Percentiles rank a stretch among this genome's conserved stretches.
Evolutionary conservation across 30 jellyfish, hydroid and myxozoan species (phyloP).

Genomic region (Euphysa ruthae): DNA sequence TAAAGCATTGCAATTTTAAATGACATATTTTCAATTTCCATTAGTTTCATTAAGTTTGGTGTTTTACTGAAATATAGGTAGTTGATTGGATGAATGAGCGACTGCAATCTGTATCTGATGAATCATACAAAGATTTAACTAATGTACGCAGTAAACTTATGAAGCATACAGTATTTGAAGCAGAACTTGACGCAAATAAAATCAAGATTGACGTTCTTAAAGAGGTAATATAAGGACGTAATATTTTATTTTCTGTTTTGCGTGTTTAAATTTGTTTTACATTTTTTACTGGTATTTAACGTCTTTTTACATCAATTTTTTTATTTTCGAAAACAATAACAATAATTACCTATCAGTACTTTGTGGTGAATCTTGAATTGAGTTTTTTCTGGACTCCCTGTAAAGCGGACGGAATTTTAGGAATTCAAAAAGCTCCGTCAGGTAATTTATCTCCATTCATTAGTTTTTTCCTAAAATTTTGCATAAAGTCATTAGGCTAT

Average conservation of each 20-base stretch:
- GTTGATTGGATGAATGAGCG: conserved; percentile 94
- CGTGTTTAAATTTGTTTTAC: neutral
- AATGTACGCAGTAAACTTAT: conserved; percentile 80
- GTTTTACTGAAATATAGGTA: too few species aligned
- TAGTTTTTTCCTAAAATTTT: too few species aligned
- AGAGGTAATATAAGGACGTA: conserved; percentile 39
- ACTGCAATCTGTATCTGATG: conserved; percentile 86
- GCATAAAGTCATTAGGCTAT: too few species aligned
- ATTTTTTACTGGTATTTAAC: neutral
- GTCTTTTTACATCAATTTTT: neutral
- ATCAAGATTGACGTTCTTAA: conserved; percentile 65
- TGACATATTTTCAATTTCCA: too few species aligned
- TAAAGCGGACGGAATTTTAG: too few species aligned
- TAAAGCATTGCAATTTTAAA: too few species aligned
- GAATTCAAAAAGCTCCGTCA: too few species aligned
- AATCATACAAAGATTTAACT: conserved; percentile 74
- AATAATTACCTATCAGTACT: too few species aligned
- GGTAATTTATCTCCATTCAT: too few species aligned
- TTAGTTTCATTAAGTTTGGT: too few species aligned
- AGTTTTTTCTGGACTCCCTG: too few species aligned
- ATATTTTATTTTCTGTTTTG: neutral
- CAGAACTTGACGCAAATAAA: conserved; percentile 86
- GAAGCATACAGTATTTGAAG: conserved; percentile 89
- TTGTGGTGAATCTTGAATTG: too few species aligned
- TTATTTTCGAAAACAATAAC: neutral